Conservation (phyloP, 2,797 vertebrate genomes). For the Oreonectes daqikongensis region DNA sequence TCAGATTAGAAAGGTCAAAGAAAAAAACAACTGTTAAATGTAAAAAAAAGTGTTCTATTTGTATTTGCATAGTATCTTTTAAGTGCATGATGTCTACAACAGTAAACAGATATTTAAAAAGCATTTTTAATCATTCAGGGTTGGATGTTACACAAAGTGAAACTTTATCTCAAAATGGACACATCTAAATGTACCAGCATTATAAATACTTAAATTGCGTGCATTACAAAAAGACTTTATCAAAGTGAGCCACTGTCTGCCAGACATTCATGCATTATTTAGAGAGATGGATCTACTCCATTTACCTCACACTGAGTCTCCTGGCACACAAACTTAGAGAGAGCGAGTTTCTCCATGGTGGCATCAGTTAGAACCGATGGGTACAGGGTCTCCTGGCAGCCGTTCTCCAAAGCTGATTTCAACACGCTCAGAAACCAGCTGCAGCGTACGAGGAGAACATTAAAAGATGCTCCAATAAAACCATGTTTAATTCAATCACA, state of each 20-base stretch:
- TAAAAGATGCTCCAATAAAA: background rate
- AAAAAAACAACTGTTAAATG: too few species aligned
- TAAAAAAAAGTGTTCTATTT: too few species aligned
- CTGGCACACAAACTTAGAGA: slow-evolving; percentile 94
- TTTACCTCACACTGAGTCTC: slow-evolving; percentile 91
- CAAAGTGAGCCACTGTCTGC: slow-evolving; percentile 6
- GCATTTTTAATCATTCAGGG: too few species aligned
- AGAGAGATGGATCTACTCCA: slow-evolving; percentile 4
- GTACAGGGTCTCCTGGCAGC: slow-evolving; percentile 91
- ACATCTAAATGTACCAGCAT: background rate
- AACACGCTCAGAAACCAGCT: slow-evolving; percentile 90
- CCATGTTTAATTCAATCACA: background rate
- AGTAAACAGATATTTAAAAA: too few species aligned
- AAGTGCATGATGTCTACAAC: too few species aligned
- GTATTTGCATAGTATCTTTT: too few species aligned
- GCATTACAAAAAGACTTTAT: background rate
- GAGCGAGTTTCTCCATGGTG: slow-evolving; percentile 95
- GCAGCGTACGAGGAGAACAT: slow-evolving; percentile 1
- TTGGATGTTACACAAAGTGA: background rate
- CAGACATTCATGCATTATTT: slow-evolving; percentile 10
- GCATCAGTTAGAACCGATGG: slow-evolving; percentile 92
- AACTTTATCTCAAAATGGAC: background rate
- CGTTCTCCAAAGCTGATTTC: slow-evolving; percentile 92
- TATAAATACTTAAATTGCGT: background rate
- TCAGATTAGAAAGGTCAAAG: background rate